Conservation (phyloP, 2,888 invertebrate genomes). For the Drosophila helvetica region DNA sequence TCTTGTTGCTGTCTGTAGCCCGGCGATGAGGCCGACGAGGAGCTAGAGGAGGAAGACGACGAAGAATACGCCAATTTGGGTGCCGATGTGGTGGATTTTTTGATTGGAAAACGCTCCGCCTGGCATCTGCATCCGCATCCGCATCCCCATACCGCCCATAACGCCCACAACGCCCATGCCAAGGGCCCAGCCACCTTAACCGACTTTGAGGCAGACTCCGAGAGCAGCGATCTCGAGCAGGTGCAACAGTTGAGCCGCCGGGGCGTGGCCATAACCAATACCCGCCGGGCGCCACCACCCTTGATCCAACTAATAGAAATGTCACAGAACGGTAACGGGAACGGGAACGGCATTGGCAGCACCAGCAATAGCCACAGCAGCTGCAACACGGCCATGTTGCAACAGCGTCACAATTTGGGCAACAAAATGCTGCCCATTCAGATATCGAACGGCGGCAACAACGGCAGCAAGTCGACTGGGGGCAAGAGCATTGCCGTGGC, state of each 20-base stretch:
- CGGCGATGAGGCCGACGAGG: conserved; percentile 82
- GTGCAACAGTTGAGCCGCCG: conserved; percentile 63
- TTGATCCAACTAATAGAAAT: conserved; percentile 11
- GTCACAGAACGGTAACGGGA: conserved; percentile 28
- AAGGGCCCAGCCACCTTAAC: conserved; percentile 69
- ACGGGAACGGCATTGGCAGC: no score
- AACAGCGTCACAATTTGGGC: conserved; percentile 49
- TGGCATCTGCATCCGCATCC: conserved; percentile 59
- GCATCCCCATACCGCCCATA: conserved; percentile 45
- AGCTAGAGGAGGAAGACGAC: conserved; percentile 68
- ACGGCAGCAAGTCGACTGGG: conserved; percentile 53
- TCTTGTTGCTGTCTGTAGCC: conserved; percentile 53
- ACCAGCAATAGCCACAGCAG: conserved; percentile 20
- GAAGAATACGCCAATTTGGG: conserved; percentile 59
- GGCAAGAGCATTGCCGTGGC: conserved; percentile 79
- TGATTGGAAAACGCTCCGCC: conserved; percentile 68
- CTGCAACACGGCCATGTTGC: conserved; percentile 33
- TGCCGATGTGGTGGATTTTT: conserved; percentile 71
- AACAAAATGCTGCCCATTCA: conserved; percentile 69
- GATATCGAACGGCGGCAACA: conserved; percentile 39
- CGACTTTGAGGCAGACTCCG: conserved; percentile 87
- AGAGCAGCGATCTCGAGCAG: conserved; percentile 85
- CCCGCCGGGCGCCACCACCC: conserved; percentile 39
- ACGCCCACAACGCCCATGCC: conserved; percentile 11
- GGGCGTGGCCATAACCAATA: conserved; percentile 28